phyloP scores from a whole-genome alignment of 2,113 vertebrate genomes.

The Diglossa brunneiventris region DNA sequence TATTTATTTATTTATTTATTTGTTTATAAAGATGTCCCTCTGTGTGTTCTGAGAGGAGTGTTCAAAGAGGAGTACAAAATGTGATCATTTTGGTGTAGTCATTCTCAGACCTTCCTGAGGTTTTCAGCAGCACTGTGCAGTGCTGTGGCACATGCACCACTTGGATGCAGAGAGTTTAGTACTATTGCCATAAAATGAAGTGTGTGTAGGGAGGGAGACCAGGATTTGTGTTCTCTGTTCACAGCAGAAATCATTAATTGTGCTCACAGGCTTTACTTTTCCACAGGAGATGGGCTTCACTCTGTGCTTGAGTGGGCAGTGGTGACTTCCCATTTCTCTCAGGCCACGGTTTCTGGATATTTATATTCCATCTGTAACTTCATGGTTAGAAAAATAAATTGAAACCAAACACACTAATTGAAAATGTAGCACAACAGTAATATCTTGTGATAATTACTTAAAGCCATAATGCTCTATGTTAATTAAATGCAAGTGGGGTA shows the following conservation, averaged over 20 bases:
- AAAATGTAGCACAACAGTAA: neutral
- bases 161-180: neutral
- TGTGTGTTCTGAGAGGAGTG: rapidly evolving
- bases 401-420: neutral
- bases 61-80: neutral
- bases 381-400: neutral
- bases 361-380: neutral
- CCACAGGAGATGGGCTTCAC: neutral
- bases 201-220: neutral
- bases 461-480: neutral
- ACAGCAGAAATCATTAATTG: neutral
- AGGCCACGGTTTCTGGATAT: neutral
- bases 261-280: neutral
- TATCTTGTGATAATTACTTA: neutral
- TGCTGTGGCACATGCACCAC: rapidly evolving
- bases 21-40: neutral
- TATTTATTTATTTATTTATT: neutral
- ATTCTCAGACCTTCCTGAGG: neutral
- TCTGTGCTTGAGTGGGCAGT: neutral
- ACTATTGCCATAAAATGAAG: rapidly evolving
- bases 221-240: neutral
- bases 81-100: neutral
- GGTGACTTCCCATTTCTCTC: neutral
- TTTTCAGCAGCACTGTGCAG: neutral
- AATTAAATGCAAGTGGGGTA: neutral